A percentile compares a stretch with the other conserved stretches of the same genome.
phyloP scores from a whole-genome alignment of 2,113 vertebrate genomes.

The Pedionomus torquatus region DNA sequence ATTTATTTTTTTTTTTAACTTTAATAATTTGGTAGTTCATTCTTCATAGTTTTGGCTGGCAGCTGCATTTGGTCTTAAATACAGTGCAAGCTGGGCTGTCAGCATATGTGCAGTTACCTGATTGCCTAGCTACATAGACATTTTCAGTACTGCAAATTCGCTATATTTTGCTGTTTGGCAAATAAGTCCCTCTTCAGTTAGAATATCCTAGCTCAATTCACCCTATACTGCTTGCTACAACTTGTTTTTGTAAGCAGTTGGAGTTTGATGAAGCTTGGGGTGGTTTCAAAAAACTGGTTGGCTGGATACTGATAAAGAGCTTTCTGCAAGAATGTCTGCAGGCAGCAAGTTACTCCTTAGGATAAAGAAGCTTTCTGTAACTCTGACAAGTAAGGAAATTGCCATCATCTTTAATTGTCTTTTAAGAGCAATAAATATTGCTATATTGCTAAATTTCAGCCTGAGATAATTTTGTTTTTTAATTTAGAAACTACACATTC shows the following conservation, averaged over 20 bases:
- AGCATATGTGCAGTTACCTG: not conserved
- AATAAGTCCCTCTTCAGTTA: constrained; percentile 75
- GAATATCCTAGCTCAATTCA: constrained; percentile 51
- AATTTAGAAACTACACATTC: not conserved
- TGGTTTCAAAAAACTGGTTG: constrained; percentile 71
- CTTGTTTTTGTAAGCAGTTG: constrained; percentile 80
- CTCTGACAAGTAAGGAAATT: constrained; percentile 70
- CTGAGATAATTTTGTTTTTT: not conserved
- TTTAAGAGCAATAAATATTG: constrained; percentile 65
- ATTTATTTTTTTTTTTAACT: not conserved
- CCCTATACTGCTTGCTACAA: constrained; percentile 65
- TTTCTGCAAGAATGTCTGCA: constrained; percentile 75
- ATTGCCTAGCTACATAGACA: not conserved
- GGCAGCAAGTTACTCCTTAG: constrained; percentile 50
- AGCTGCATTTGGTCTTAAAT: not conserved
- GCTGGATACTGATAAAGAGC: constrained; percentile 70
- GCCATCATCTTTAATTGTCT: constrained; percentile 69
- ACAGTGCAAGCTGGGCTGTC: not conserved
- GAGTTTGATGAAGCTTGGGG: constrained; percentile 80
- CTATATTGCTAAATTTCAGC: not conserved
- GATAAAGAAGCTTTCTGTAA: constrained; percentile 1
- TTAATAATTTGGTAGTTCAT: not conserved
- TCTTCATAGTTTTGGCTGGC: not conserved
- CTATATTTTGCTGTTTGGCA: constrained; percentile 61
- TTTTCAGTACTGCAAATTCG: constrained; percentile 31